Evolutionary conservation across 1,140 invertebrate species (phyloP), one percentile per base, ranked within the genome.

Genomic region (Drosophila trapezifrons): DNA sequence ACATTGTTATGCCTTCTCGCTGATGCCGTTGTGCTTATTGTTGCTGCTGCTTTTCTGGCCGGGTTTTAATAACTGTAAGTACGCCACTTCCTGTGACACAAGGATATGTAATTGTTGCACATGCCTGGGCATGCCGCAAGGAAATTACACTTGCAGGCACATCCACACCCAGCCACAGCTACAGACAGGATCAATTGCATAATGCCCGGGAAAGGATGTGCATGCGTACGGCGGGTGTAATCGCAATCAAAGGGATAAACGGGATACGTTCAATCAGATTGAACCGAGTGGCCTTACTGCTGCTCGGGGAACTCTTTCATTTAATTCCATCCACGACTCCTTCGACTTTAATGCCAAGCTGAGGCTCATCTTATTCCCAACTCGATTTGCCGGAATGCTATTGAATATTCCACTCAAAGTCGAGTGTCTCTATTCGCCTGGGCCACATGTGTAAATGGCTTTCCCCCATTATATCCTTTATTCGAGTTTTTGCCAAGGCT

Each of bases 61-160:
- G 62, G 65, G 35, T 74, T 82, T 87, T 89, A 89, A 87, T 87
- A 89, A 67, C 67, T 83, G 76, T 67, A 87, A 87, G 83, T 83
- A 87, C 76, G 79, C 67, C 73, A 87, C 84, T 89, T 87, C 72
- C 73, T 76, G 47, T 76, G 72, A 58, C 75, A 65, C 55, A 76
- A 85, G 66, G 71, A 78, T 83, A 87, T 75, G 66, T 78, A 87
- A 87, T 87, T 86, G 83, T 86, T 87, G 73, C 55, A 69, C 70
- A 63, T 87, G 75, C 60, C 60, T 47, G 75, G 62, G 62, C 75
- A 75, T 76, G 64, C 57, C 66, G 67, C 67, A 72, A 72, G 69
- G 69, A 72, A 71, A 72, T 72, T 72, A 72, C 52, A 64, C 62
- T 29, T 32, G 20, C 52, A 45, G 35, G 10, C 62, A 29, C 22